Evolutionary conservation across 2,113 vertebrate species (phyloP).

Genomic region (Vulpes lagopus): DNA sequence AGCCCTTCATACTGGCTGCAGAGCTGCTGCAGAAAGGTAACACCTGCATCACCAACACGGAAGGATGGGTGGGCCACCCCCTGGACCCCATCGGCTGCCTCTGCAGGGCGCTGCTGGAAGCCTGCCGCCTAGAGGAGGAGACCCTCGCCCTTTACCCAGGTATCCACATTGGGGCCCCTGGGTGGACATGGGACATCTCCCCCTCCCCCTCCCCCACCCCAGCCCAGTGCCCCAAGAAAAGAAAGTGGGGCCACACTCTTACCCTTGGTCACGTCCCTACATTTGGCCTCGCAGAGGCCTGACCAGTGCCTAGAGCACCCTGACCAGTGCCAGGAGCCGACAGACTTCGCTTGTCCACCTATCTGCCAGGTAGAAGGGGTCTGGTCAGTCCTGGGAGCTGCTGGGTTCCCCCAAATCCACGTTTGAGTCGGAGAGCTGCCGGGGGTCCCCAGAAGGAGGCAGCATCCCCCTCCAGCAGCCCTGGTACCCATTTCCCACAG

Average conservation of each 20-base stretch:
- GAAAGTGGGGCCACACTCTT: not conserved
- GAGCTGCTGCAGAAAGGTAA: conserved; percentile 85
- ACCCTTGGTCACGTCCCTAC: not conserved
- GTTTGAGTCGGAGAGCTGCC: not conserved
- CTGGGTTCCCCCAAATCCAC: not conserved
- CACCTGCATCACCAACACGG: conserved; percentile 82
- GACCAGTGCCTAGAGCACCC: not conserved
- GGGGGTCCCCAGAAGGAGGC: not conserved
- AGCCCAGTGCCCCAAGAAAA: not conserved
- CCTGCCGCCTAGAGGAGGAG: conserved; percentile 84
- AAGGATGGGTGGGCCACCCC: conserved; percentile 88
- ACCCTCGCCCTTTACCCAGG: conserved; percentile 81
- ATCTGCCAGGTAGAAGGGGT: not conserved
- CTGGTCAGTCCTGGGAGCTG: not conserved
- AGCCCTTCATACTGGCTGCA: conserved; percentile 31
- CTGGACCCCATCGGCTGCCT: conserved; percentile 88
- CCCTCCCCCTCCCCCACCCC: not conserved
- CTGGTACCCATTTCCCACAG: conserved; percentile 42
- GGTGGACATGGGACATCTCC: not conserved
- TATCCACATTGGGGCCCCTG: conserved; percentile 5
- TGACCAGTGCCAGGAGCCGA: not conserved
- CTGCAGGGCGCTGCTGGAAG: conserved; percentile 85
- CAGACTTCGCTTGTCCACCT: not conserved
- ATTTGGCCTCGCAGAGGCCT: not conserved
- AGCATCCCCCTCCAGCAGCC: not conserved